A percentile compares a stretch with the other conserved stretches of the same genome.
These are phyloP conservation scores for Pachyseris speciosa DNA, from an alignment of 64 coral and sea anemone species.

Conservation along the genomic window DNA sequence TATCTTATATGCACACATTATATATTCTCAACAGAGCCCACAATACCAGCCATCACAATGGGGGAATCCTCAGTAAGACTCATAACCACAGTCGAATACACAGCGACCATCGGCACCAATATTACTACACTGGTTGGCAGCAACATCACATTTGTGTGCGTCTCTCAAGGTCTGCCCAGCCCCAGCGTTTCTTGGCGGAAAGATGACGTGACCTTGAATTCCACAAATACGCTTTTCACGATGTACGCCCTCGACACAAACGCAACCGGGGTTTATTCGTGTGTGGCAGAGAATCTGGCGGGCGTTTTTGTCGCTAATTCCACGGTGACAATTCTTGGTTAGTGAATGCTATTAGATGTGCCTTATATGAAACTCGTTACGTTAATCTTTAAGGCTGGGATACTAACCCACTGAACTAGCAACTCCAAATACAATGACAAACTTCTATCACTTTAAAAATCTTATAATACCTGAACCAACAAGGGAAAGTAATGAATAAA, in stretches of 20 bases:
- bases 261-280: constrained; percentile 65
- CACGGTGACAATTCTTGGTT: constrained; percentile 60
- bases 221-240: neutral
- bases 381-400: too few relatives aligned
- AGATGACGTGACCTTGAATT: constrained; percentile 9
- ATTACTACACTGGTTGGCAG: constrained; percentile 60
- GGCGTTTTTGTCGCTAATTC: constrained; percentile 52
- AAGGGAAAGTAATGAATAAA: too few relatives aligned
- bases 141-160: constrained; percentile 65
- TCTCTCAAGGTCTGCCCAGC: constrained; percentile 45
- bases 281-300: constrained; percentile 54
- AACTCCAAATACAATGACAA: too few relatives aligned
- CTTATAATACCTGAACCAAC: too few relatives aligned
- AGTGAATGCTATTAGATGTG: neutral
- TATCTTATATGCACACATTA: too few relatives aligned
- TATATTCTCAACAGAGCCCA: constrained; percentile 57
- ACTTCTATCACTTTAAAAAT: too few relatives aligned
- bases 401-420: too few relatives aligned
- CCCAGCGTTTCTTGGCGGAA: constrained; percentile 69
- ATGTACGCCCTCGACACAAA: constrained; percentile 7
- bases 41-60: constrained; percentile 10
- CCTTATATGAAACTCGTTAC: neutral
- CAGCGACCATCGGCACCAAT: constrained; percentile 64
- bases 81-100: constrained; percentile 31
- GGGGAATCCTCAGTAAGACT: neutral